phyloP scores from a whole-genome alignment of 2,888 invertebrate genomes.

The Agonopterix alstromeriana region DNA sequence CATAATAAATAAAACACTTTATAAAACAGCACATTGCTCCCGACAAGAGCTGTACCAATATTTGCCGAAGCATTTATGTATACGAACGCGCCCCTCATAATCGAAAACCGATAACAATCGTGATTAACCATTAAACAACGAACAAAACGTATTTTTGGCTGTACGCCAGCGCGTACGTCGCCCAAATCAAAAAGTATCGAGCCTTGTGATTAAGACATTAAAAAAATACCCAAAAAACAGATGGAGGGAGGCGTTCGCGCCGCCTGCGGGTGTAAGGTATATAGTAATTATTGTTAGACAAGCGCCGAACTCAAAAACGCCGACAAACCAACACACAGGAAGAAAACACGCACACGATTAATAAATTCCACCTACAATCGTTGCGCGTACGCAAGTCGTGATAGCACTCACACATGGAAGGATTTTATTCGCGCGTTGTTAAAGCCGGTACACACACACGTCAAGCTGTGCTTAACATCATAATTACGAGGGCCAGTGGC shows the following conservation, averaged over 20 bases:
- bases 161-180: slow-evolving; percentile 25
- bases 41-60: slow-evolving; percentile 38
- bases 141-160: slow-evolving; percentile 22
- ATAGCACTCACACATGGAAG: slow-evolving; percentile 22
- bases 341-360: slow-evolving; percentile 16
- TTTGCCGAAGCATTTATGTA: slow-evolving; percentile 31
- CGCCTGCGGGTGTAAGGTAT: slow-evolving; percentile 67
- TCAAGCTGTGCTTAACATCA: slow-evolving; percentile 41
- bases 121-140: slow-evolving; percentile 34
- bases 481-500: slow-evolving; percentile 72
- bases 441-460: slow-evolving; percentile 33
- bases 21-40: slow-evolving; percentile 18
- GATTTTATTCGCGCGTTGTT: slow-evolving; percentile 45
- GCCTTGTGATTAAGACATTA: slow-evolving; percentile 41
- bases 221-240: slow-evolving; percentile 24
- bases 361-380: slow-evolving; percentile 17
- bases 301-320: slow-evolving; percentile 64
- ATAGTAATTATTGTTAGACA: slow-evolving; percentile 72
- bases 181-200: slow-evolving; percentile 16
- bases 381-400: slow-evolving; percentile 15
- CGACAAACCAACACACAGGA: slow-evolving; percentile 47
- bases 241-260: slow-evolving; percentile 12
- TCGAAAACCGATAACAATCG: slow-evolving; percentile 30
- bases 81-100: slow-evolving; percentile 26
- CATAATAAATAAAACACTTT: neutral